phyloP scores from a whole-genome alignment of 2,797 vertebrate species.

The Chaetodon trifasciatus region DNA sequence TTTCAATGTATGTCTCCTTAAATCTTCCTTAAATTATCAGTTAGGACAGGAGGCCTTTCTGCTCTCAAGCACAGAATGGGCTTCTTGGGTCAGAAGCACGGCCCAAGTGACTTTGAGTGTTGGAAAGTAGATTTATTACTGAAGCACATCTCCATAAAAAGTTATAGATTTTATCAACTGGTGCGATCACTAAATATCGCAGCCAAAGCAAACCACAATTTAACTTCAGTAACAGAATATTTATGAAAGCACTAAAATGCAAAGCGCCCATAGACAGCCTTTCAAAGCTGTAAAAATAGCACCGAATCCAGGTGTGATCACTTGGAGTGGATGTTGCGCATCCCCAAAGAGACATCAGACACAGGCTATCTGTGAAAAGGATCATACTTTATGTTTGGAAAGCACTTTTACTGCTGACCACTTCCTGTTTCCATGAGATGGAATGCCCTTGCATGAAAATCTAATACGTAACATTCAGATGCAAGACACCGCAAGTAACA shows the following conservation, averaged over 20 bases:
- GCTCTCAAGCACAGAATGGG: slow-evolving; percentile 12
- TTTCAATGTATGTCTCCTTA: slow-evolving; percentile 17
- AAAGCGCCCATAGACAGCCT: slow-evolving; percentile 34
- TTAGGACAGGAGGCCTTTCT: slow-evolving; percentile 32
- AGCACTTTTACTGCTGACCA: slow-evolving; percentile 52
- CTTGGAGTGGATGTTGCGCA: slow-evolving; percentile 35
- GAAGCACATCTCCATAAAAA: slow-evolving; percentile 53
- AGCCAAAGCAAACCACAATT: slow-evolving; percentile 49
- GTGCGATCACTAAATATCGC: slow-evolving; percentile 30
- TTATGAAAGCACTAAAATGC: slow-evolving; percentile 55
- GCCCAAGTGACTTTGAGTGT: slow-evolving; percentile 19
- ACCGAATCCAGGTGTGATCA: slow-evolving; percentile 50
- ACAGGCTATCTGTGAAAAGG: slow-evolving; percentile 52
- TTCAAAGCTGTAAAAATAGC: slow-evolving; percentile 38
- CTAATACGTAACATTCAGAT: neutral
- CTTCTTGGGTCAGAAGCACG: slow-evolving; percentile 16
- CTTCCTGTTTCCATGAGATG: slow-evolving; percentile 50
- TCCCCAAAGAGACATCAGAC: slow-evolving; percentile 46
- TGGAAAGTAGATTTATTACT: slow-evolving; percentile 50
- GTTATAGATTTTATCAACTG: slow-evolving; percentile 43
- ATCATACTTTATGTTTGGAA: slow-evolving; percentile 58
- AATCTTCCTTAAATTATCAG: slow-evolving; percentile 46
- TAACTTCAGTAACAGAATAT: slow-evolving; percentile 33
- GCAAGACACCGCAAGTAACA: slow-evolving; percentile 18
- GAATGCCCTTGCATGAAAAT: slow-evolving; percentile 31